Conservation (phyloP, 2,888 invertebrate genomes). For the Maniola hyperantus region DNA sequence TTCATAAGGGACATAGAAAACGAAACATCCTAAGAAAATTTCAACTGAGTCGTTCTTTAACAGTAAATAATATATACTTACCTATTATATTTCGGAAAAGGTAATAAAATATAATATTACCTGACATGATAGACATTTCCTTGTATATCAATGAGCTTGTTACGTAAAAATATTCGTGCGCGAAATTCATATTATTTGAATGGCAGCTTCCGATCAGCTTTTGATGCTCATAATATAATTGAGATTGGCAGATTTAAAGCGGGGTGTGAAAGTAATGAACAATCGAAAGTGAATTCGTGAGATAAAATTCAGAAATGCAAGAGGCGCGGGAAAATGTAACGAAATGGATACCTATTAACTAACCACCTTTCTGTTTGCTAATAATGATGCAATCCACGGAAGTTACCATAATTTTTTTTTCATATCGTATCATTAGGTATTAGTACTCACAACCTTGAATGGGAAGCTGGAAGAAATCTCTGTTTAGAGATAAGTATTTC, state of each 20-base stretch:
- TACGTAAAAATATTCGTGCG: constrained; percentile 25
- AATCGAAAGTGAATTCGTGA: constrained; percentile 38
- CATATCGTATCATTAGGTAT: too few species aligned
- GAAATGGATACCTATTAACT: constrained; percentile 1
- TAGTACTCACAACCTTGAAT: too few species aligned
- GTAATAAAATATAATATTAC: constrained; percentile 14
- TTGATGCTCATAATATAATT: constrained; percentile 56
- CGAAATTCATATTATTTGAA: constrained; percentile 22
- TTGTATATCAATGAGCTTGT: constrained; percentile 25
- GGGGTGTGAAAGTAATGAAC: constrained; percentile 37
- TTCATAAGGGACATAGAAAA: too few species aligned
- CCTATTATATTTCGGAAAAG: not conserved
- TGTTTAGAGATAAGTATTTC: too few species aligned
- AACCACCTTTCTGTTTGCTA: not conserved
- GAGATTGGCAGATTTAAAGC: constrained; percentile 55
- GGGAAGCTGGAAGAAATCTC: too few species aligned
- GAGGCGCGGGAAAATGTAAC: constrained; percentile 13
- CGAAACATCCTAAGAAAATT: not conserved
- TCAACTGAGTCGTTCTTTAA: not conserved
- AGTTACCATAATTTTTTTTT: not conserved
- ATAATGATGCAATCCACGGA: not conserved
- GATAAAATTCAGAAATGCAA: constrained; percentile 19
- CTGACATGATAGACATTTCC: constrained; percentile 18
- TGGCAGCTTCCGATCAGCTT: constrained; percentile 49
- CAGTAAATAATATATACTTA: not conserved